phyloP scores from a whole-genome alignment of 1,140 invertebrate species.

The Melitaea cinxia region DNA sequence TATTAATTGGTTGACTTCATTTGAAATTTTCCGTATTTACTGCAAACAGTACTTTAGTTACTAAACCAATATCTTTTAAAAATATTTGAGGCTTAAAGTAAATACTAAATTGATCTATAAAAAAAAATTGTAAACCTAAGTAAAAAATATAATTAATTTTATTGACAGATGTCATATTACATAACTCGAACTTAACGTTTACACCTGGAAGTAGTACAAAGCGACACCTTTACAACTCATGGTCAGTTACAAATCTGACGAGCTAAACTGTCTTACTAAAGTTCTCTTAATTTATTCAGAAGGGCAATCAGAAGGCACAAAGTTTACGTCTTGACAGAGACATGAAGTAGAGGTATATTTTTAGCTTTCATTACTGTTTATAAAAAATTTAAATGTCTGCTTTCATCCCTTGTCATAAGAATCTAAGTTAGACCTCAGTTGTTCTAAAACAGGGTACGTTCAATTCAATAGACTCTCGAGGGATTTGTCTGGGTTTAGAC shows the following conservation, averaged over 20 bases:
- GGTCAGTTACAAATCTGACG: not conserved
- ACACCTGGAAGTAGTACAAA: too few species aligned
- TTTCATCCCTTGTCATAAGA: not conserved
- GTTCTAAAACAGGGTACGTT: not conserved
- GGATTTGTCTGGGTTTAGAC: not conserved
- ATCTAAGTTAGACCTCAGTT: not conserved
- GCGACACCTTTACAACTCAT: too few species aligned
- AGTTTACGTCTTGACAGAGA: slow-evolving; percentile 12
- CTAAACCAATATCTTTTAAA: too few species aligned
- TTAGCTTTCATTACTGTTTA: slow-evolving; percentile 17
- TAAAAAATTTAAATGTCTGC: slow-evolving; percentile 17
- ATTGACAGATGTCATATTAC: too few species aligned
- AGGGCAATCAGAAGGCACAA: slow-evolving; percentile 24
- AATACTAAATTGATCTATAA: too few species aligned
- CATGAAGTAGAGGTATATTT: slow-evolving; percentile 17
- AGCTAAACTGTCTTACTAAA: not conserved
- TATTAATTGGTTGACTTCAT: too few species aligned
- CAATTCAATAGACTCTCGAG: not conserved
- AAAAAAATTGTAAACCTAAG: too few species aligned
- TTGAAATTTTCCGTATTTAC: too few species aligned
- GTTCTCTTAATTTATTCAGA: slow-evolving; percentile 1
- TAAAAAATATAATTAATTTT: too few species aligned
- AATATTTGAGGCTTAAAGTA: too few species aligned
- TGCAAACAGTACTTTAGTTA: too few species aligned
- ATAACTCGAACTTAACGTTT: too few species aligned